phyloP scores from a whole-genome alignment of 2,888 invertebrate genomes.

The Scrobipalpa atriplicella region DNA sequence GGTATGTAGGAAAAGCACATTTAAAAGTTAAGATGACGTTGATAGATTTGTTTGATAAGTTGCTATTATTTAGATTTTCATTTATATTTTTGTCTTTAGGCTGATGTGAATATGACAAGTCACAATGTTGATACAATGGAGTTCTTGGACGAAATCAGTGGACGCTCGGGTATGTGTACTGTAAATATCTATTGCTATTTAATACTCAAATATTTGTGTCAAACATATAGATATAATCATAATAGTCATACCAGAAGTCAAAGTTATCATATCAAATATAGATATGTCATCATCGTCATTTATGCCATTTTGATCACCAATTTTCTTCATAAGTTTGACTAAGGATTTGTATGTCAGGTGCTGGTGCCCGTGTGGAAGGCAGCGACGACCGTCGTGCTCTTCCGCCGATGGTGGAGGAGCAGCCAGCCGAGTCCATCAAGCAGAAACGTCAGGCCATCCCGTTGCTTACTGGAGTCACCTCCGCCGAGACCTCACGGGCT shows the following conservation, averaged over 20 bases:
- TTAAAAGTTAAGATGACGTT: too few species aligned
- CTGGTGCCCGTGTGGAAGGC: conserved; percentile 87
- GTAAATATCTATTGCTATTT: too few species aligned
- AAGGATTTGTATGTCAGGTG: conserved; percentile 55
- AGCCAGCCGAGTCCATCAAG: conserved; percentile 84
- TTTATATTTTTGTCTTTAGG: conserved; percentile 55
- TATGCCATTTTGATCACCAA: too few species aligned
- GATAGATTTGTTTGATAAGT: background rate
- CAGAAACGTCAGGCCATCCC: conserved; percentile 81
- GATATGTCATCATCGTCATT: too few species aligned
- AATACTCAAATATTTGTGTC: too few species aligned
- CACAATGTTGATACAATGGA: conserved; percentile 81
- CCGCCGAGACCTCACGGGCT: conserved; percentile 87
- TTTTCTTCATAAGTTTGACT: too few species aligned
- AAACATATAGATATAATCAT: too few species aligned
- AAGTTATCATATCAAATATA: too few species aligned
- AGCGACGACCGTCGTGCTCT: conserved; percentile 85
- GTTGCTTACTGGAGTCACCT: conserved; percentile 87
- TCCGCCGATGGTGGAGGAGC: conserved; percentile 85
- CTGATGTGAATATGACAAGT: conserved; percentile 83
- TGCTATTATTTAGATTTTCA: background rate
- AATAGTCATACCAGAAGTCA: too few species aligned
- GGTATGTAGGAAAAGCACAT: conserved; percentile 53
- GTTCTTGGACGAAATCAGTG: conserved; percentile 85
- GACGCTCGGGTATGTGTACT: conserved; percentile 62